These are phyloP conservation scores for Campoplex capitator DNA, from an alignment of 2,888 invertebrate species.

Conservation along the genomic window DNA sequence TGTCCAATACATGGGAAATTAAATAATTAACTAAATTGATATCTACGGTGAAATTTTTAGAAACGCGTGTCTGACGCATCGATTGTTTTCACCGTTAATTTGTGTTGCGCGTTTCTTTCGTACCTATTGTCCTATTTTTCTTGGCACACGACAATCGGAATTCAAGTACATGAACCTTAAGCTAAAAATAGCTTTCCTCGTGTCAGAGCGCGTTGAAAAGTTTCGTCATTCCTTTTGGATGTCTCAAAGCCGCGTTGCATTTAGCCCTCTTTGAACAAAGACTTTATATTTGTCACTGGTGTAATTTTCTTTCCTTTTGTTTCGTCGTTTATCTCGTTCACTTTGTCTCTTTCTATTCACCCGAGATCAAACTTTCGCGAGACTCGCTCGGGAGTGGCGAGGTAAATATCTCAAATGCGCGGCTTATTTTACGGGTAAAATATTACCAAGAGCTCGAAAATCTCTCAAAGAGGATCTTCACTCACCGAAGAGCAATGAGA, in stretches of 20 bases:
- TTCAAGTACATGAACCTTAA: conserved; percentile 70
- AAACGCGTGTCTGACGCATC: conserved; percentile 13
- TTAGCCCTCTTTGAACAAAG: conserved; percentile 62
- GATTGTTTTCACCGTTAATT: conserved; percentile 37
- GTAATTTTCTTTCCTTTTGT: conserved; percentile 4
- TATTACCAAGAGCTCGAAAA: conserved; percentile 25
- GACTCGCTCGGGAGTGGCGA: not conserved
- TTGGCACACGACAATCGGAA: conserved; percentile 72
- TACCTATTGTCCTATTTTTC: conserved; percentile 73
- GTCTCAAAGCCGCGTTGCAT: conserved; percentile 45
- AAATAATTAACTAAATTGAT: not conserved
- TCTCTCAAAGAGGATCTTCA: conserved; percentile 5
- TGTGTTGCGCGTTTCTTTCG: conserved; percentile 28
- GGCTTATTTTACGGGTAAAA: not conserved
- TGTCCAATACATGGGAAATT: not conserved
- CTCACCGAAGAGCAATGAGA: conserved; percentile 9
- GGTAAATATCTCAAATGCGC: not conserved
- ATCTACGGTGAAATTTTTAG: not conserved
- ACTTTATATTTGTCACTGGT: conserved; percentile 62
- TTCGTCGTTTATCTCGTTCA: not conserved
- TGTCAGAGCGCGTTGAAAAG: conserved; percentile 43
- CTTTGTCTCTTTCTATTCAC: not conserved
- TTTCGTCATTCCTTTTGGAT: conserved; percentile 66
- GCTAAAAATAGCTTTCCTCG: conserved; percentile 68
- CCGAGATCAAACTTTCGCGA: conserved; percentile 11